Percentiles rank a stretch among this genome's conserved stretches.
Conservation (phyloP, 2,797 vertebrate species). For the Phrynocephalus forsythii region DNA sequence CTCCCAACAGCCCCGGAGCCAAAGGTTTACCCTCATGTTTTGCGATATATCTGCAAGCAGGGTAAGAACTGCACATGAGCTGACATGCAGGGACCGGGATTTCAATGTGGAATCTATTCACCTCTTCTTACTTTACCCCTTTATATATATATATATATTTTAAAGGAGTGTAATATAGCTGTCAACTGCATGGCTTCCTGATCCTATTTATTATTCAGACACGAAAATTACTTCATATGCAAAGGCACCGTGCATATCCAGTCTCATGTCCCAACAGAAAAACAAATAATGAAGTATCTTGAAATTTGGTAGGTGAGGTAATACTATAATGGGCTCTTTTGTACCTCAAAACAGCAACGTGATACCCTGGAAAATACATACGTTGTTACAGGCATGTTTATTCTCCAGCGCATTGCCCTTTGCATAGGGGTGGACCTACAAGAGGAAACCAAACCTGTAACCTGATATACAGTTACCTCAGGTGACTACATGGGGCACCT, state of each 20-base stretch:
- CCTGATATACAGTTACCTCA: constrained; percentile 73
- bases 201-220: constrained; percentile 74
- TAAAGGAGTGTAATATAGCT: constrained; percentile 47
- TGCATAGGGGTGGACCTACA: constrained; percentile 68
- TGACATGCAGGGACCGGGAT: no score
- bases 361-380: constrained; percentile 69
- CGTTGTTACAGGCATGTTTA: constrained; percentile 69
- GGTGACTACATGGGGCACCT: constrained; percentile 63
- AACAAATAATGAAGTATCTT: constrained; percentile 70
- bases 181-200: constrained; percentile 64
- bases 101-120: no score
- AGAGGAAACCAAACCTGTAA: constrained; percentile 77
- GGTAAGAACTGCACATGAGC: not conserved
- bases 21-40: no score
- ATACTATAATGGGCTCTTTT: constrained; percentile 67
- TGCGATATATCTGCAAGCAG: not conserved
- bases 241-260: constrained; percentile 62
- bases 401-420: constrained; percentile 67
- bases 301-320: constrained; percentile 57
- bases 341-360: constrained; percentile 76
- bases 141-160: no score
- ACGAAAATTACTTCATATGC: constrained; percentile 74
- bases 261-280: constrained; percentile 57
- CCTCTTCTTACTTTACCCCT: no score
- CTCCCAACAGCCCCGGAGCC: no score